These are phyloP conservation scores for Caretta caretta DNA, from an alignment of 2,113 vertebrate species.

Conservation along the genomic window DNA sequence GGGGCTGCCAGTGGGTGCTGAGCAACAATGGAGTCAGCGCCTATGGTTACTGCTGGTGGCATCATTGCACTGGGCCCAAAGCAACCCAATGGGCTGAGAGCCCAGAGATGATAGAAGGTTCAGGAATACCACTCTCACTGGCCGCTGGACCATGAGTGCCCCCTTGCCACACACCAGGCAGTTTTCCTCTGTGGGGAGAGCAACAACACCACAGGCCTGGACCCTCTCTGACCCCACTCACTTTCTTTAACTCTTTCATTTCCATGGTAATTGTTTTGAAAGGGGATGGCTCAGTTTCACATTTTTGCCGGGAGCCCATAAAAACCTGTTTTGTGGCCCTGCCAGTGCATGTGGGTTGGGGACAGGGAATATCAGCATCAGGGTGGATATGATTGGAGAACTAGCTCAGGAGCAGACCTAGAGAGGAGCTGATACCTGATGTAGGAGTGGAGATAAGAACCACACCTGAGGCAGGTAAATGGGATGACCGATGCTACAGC, in stretches of 20 bases:
- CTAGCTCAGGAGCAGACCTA: background rate
- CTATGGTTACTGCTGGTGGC: too few species aligned
- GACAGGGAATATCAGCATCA: background rate
- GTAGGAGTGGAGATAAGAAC: background rate
- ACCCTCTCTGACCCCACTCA: background rate
- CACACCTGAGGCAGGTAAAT: slow-evolving; percentile 6
- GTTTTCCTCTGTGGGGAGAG: too few species aligned
- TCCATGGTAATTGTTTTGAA: background rate
- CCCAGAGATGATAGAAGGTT: too few species aligned
- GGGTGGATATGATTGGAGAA: background rate
- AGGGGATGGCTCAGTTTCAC: background rate
- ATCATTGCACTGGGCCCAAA: too few species aligned
- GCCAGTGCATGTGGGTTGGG: background rate
- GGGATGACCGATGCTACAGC: background rate
- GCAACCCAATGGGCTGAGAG: too few species aligned
- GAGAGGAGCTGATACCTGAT: background rate
- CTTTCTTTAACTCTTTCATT: background rate
- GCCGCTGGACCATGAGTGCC: too few species aligned
- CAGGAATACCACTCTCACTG: too few species aligned
- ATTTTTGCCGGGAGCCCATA: background rate
- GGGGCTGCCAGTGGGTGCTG: too few species aligned
- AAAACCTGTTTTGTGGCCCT: background rate
- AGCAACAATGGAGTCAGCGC: too few species aligned
- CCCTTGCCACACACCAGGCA: too few species aligned
- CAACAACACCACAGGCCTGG: too few species aligned